Conservation (phyloP, 2,113 vertebrate genomes). For the Condylura cristata region DNA sequence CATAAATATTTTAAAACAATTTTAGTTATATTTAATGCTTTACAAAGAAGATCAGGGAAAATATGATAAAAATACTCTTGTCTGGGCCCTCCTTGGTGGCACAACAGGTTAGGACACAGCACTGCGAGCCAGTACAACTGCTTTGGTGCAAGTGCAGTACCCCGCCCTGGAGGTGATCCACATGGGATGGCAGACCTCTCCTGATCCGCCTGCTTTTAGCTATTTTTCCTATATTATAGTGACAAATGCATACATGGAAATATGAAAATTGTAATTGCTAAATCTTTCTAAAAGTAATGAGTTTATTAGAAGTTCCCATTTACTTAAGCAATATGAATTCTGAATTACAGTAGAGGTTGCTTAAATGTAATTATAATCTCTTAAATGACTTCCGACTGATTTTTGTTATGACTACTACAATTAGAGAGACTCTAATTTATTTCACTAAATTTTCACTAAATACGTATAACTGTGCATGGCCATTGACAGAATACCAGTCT, state of each 20-base stretch:
- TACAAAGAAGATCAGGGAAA: no score
- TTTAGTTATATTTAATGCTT: no score
- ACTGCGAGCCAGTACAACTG: no score
- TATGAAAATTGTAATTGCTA: slow-evolving; percentile 18
- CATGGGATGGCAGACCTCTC: no score
- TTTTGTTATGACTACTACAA: slow-evolving; percentile 74
- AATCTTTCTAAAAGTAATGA: slow-evolving; percentile 69
- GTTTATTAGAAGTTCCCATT: slow-evolving; percentile 47
- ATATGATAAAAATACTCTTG: no score
- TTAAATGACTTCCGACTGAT: slow-evolving; percentile 78
- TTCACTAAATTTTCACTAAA: slow-evolving; percentile 71
- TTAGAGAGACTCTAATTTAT: slow-evolving; percentile 74
- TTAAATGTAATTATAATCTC: slow-evolving; percentile 78
- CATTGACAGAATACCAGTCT: slow-evolving; percentile 7
- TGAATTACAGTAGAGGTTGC: slow-evolving; percentile 66
- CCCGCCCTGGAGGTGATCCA: no score
- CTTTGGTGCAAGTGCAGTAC: no score
- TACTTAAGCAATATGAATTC: slow-evolving; percentile 76
- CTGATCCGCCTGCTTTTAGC: no score
- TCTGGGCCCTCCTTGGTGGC: no score
- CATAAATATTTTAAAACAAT: no score
- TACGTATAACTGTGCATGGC: slow-evolving; percentile 50
- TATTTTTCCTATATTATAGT: neutral
- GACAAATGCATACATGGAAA: neutral
- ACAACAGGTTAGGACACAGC: no score